Base-by-base conservation (phyloP, 1,140 invertebrate species). In the Lucilia sericata region DNA sequence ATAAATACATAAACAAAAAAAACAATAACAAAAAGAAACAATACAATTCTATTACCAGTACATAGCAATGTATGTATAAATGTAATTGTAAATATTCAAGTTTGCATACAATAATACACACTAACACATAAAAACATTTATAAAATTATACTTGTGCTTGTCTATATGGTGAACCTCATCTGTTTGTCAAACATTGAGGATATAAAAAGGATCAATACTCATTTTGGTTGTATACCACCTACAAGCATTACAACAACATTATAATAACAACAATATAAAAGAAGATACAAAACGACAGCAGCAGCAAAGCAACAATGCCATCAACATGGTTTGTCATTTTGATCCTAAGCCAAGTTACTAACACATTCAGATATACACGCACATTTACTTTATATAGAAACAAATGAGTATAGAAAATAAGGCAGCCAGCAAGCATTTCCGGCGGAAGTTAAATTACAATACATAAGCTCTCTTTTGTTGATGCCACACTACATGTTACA, bases 171-270 rank as follows among this genome's bases (percentile, higher is more conserved):
- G 84, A 84, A 80, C 75, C 84, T 85, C 84, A 85, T 85, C 84
- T 85, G 84, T 85, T 85, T 83, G 84, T 78, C 84, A 83, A 85
- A 85, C 81, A 85, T 85, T 85, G 74, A 82, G 84, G 84, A 85
- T 85, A 85, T 85, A 85, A 85, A 85, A 85, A 65, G 84, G 84
- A 85, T 85, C 84, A 85, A 85, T 85, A 83, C 84, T 85, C 82
- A 85, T 85, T 85, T 85, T 83, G 82, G 82, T 85, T 82, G 82
- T 74, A 76, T 82, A 70, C 81, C 55, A 83, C 60, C 82, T 47
- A 83, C 82, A 82, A 82, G 17, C 49, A 34, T 74, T 74, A 34
- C 55, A 21, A 30, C 84, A 51, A 14, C 21, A 55, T 5, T 34
- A 74, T 25, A 47, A 74, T 17, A 82, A 82, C 49, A 82, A 70